These are phyloP conservation scores for Takifugu flavidus DNA, from an alignment of 2,113 vertebrate genomes.

Conservation along the genomic window DNA sequence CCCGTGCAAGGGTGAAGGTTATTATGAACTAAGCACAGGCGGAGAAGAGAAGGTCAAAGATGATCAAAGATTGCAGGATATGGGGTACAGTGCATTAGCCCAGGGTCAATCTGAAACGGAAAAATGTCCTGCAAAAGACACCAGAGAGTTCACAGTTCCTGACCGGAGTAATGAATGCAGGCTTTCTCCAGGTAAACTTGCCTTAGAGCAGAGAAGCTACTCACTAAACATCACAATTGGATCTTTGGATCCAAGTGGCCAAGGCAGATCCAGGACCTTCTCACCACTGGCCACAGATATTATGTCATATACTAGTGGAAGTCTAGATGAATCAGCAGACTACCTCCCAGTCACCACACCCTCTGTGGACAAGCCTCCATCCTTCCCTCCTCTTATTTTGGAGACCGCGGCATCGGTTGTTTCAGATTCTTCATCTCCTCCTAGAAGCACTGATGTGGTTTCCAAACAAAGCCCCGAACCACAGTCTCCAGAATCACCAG, in stretches of 20 bases:
- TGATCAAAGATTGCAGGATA: conserved; percentile 67
- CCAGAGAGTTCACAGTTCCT: conserved; percentile 72
- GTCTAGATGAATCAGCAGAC: conserved; percentile 89
- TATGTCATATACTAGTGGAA: conserved; percentile 92
- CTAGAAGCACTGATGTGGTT: conserved; percentile 46
- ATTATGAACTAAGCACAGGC: conserved; percentile 92
- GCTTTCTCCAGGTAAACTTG: conserved; percentile 92
- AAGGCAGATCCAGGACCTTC: conserved; percentile 85
- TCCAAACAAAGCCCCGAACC: conserved; percentile 69
- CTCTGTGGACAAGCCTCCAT: conserved; percentile 81
- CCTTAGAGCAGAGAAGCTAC: conserved; percentile 97
- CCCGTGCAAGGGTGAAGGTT: conserved; percentile 79
- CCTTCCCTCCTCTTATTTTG: conserved; percentile 81
- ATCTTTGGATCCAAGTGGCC: conserved; percentile 85
- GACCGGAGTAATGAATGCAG: conserved; percentile 87
- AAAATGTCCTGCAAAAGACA: conserved; percentile 78
- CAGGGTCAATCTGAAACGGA: conserved; percentile 74
- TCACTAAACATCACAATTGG: conserved; percentile 96
- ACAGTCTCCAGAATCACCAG: conserved; percentile 80
- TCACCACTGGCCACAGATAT: conserved; percentile 95
- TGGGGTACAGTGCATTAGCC: conserved; percentile 84
- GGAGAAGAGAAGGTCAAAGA: conserved; percentile 73
- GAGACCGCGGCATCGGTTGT: conserved; percentile 72
- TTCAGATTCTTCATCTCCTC: conserved; percentile 71
- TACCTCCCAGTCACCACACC: conserved; percentile 93